Base-by-base conservation (phyloP, 2,113 vertebrate species). In the Drymodes brunneopygia region DNA sequence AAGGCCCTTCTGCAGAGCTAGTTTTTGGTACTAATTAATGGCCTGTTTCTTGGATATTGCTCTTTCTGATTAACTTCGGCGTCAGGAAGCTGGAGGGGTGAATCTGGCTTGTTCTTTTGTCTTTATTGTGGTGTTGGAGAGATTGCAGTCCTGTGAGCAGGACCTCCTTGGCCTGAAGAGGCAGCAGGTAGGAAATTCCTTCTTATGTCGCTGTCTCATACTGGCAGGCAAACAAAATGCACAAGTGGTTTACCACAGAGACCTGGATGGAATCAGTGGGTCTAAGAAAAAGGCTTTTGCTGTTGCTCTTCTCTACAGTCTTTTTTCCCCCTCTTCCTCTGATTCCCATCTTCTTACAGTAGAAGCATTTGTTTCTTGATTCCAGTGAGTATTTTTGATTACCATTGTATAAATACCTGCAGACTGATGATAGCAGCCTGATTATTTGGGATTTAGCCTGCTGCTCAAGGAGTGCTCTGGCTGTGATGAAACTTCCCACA, bases 341-440 rank as follows among this genome's bases (percentile, higher is more conserved):
- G 16, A 51, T 66, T 73, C 12, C 15, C 1, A 5, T 72, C 18
- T 48, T 67, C 45, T 66, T 58, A 31, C 31, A 65, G n/a, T 38
- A 57, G 56, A 57, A 92, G 23, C 51, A 61, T 89, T 85, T 91
- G 24, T 66, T 92, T 93, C 40, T 84, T 85, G 17, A 85, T 82
- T 80, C 21, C 7, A 25, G 13, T 71, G n/a, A 10, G 29, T 88
- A 33, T 72, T 84, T 85, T 90, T 92, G 22, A 66, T 86, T 81
- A 40, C 29, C 3, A 5, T 13, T 86, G 12, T 73, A 3, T 67
- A 74, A 74, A 31, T 82, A 79, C 33, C 33, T 94, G 48, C 24
- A 81, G 36, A 47, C 21, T 84, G 35, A 17, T 81, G 51, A 44
- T 20, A 47, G 23, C 42, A 94, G 50, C 31, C 23, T 81, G 28